Evolutionary conservation across 2,888 invertebrate genomes (phyloP).

Genomic region (Heliconius charithonia): DNA sequence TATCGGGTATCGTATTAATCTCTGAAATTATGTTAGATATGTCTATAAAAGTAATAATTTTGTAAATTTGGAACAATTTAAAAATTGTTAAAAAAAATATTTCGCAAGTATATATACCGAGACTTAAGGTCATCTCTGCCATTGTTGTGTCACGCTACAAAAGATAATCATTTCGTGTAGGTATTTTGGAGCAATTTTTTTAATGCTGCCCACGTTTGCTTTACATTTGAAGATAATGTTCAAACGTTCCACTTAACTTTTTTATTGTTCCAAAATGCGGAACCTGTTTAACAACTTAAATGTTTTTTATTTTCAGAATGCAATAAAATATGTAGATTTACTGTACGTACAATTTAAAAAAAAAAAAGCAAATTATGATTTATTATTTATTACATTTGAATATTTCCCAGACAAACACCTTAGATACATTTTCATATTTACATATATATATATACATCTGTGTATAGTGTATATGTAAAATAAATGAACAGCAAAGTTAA

Average conservation of each 20-base stretch:
- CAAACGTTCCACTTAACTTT: conserved; percentile 41
- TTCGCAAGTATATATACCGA: conserved; percentile 63
- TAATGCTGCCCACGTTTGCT: conserved; percentile 63
- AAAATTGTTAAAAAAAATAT: conserved; percentile 43
- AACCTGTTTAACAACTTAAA: conserved; percentile 39
- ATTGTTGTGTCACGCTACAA: conserved; percentile 77
- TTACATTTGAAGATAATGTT: conserved; percentile 46
- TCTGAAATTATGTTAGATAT: background rate
- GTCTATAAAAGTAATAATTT: background rate
- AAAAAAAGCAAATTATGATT: background rate
- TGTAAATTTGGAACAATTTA: background rate
- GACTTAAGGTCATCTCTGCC: conserved; percentile 72
- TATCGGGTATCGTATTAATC: background rate
- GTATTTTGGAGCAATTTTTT: conserved; percentile 74
- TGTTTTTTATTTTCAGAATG: conserved; percentile 30
- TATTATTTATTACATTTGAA: background rate
- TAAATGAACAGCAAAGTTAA: conserved; percentile 11
- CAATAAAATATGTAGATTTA: background rate
- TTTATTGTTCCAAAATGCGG: conserved; percentile 38
- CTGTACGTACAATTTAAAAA: background rate
- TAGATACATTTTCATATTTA: background rate
- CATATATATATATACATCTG: background rate
- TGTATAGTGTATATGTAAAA: background rate
- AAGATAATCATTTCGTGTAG: conserved; percentile 74
- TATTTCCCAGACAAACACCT: background rate